Base-by-base conservation (phyloP, 2,888 invertebrate genomes). In the Theristus sp. region DNA sequence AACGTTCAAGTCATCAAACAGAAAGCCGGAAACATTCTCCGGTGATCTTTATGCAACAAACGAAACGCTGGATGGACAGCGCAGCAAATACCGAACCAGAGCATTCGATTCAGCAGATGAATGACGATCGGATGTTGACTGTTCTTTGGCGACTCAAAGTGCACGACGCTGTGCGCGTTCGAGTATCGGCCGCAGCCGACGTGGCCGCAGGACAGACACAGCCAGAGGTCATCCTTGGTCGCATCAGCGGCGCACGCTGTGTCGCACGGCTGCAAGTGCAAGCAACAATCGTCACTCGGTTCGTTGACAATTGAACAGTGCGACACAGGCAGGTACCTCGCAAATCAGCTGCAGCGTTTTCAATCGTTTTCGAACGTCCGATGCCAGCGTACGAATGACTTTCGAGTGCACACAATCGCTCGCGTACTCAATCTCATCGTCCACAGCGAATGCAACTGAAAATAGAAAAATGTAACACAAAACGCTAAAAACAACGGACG, bases 141-240 rank as follows among this genome's bases (percentile, higher is more conserved):
- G 3, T 29, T 31, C 29, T 6, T 20, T 29, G 29, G 2, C 13
- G 13, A 30, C 22, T 22, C 31, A 20, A 3, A 25, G 47, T 57
- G 57, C n/a, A 20, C 24, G 3, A 46, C 3, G 25, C 46, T 26
- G 27, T 57, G 57, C n/a, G 1, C 3, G 2, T 26, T 17, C 6
- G 26, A 3, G 27, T 57, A 57, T 6, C 57, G 38, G 27, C 57
- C 57, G 47, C 57, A 57, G 38, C 25, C 46, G 22, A 26, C 22
- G n/a, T 53, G 22, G 26, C 59, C 59, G 46, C 59, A 59, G 6
- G 1, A 22, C 38, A 59, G 30, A 24, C 59, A 59, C 30, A 59
- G 1, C 59, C 31, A 31, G 26, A 59, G 3, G n/a, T 49, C 49
- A n/a, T n/a, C n/a, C n/a, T n/a, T n/a, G n/a, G n/a, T n/a, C n/a